Base-by-base conservation (phyloP, 2,797 vertebrate genomes). In the Myotis findleyi region DNA sequence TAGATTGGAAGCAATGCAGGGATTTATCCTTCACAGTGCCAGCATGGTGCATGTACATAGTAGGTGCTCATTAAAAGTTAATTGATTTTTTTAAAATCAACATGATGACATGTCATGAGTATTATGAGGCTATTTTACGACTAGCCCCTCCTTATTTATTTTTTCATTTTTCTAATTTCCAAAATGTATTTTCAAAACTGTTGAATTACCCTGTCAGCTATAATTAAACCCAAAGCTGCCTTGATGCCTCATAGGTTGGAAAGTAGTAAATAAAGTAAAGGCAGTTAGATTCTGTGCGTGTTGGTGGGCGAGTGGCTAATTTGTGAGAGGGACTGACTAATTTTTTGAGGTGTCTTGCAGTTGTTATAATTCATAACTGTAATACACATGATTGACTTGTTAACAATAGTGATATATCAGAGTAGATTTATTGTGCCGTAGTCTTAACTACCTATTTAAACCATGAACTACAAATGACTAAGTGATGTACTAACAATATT, bases 101-200 rank as follows among this genome's bases (percentile, higher is more conserved):
- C 12, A 8, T 91, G 55, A 62, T 82, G 30, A 51, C 18, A 17
- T 92, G 55, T 72, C 30, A 83, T 55, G 21, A 85, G 38, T 95
- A 2, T 80, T 89, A 20, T 13, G 23, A 55, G 47, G 49, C 55
- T 85, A 11, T 72, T 93, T 85, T 88, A 79, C 9, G 92, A 68
- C 55, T 38, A 89, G 12, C 16, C 7, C 6, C 8, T 89, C 5
- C 8, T 89, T 69, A 84, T 57, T 80, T 80, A 27, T 57, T 81
- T 91, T 93, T 59, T 27, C 18, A 68, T 91, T 93, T 94, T 94
- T 91, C 47, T 57, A 6, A 83, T 66, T 91, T 89, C 9, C 9
- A 80, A 86, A 86, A 57, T 89, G 14, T 87, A 25, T 76, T 93
- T 87, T 84, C 27, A 7, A 62, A 89, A 96, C 59, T 94, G 47